phyloP scores from a whole-genome alignment of 1,140 invertebrate genomes.

The Epicauta chinensis region DNA sequence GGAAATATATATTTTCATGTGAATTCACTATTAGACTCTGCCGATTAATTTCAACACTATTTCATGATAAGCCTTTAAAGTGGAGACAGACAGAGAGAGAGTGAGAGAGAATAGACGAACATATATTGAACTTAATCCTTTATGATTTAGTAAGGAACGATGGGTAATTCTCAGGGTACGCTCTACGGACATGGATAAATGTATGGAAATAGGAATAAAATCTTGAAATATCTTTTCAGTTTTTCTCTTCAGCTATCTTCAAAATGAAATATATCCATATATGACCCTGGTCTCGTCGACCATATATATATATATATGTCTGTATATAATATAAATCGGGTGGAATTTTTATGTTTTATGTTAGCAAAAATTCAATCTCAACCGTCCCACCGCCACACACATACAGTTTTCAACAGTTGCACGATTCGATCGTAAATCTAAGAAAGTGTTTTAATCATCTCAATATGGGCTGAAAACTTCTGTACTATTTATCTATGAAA shows the following conservation, averaged over 20 bases:
- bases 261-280: slow-evolving; percentile 24
- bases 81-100: too few relatives aligned
- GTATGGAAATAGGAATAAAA: slow-evolving; percentile 27
- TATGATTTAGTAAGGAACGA: slow-evolving; percentile 24
- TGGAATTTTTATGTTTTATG: slow-evolving; percentile 20
- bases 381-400: too few relatives aligned
- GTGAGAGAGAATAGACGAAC: too few relatives aligned
- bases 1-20: too few relatives aligned
- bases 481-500: too few relatives aligned
- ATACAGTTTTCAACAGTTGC: slow-evolving; percentile 5
- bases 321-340: slow-evolving; percentile 19
- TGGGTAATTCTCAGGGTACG: slow-evolving; percentile 20
- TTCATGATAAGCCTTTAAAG: too few relatives aligned
- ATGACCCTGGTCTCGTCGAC: slow-evolving; percentile 6
- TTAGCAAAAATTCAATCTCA: slow-evolving; percentile 15
- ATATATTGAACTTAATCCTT: slow-evolving; percentile 14
- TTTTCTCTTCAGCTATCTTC: slow-evolving; percentile 7
- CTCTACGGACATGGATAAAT: slow-evolving; percentile 23
- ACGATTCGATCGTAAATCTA: slow-evolving; percentile 10
- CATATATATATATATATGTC: too few relatives aligned
- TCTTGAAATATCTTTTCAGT: slow-evolving; percentile 28
- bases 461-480: not conserved
- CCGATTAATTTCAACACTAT: too few relatives aligned
- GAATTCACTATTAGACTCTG: too few relatives aligned
- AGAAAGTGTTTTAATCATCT: slow-evolving; percentile 14